phyloP scores from a whole-genome alignment of 2,888 invertebrate genomes.

The Meloe dianella region DNA sequence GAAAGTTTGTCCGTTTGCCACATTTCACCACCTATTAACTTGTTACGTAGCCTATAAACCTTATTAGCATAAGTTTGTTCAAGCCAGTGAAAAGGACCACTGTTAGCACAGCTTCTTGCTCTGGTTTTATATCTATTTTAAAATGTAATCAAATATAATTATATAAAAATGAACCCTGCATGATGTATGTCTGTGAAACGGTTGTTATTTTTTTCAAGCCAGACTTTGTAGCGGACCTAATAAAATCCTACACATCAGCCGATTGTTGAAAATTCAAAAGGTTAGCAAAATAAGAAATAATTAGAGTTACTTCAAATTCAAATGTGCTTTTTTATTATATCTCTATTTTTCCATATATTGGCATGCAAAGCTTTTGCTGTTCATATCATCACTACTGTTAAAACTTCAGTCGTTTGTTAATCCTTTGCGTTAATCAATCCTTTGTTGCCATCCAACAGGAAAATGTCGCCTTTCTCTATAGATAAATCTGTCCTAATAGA shows the following conservation, averaged over 20 bases:
- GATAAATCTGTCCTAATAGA: background rate
- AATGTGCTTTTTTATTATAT: background rate
- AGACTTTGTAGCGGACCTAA: background rate
- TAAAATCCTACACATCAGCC: background rate
- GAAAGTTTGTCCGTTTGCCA: constrained; percentile 6
- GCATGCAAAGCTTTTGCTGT: too few relatives aligned
- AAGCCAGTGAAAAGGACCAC: background rate
- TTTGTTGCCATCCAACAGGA: constrained; percentile 7
- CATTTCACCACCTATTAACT: constrained; percentile 25
- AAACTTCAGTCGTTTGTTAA: background rate
- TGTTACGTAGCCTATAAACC: constrained; percentile 11
- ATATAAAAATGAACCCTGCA: background rate
- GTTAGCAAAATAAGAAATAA: background rate
- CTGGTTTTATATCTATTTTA: background rate
- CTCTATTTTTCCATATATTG: background rate
- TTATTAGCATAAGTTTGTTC: constrained; percentile 21
- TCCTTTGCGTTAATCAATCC: constrained; percentile 10
- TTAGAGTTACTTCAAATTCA: background rate
- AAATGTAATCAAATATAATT: background rate
- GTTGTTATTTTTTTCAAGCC: background rate
- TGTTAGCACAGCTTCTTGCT: background rate
- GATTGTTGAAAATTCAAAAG: background rate
- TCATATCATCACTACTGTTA: background rate
- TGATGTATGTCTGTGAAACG: background rate
- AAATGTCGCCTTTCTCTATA: constrained; percentile 7